Evolutionary conservation across 1,140 invertebrate genomes (phyloP).

Genomic region (Marisa cornuarietis): DNA sequence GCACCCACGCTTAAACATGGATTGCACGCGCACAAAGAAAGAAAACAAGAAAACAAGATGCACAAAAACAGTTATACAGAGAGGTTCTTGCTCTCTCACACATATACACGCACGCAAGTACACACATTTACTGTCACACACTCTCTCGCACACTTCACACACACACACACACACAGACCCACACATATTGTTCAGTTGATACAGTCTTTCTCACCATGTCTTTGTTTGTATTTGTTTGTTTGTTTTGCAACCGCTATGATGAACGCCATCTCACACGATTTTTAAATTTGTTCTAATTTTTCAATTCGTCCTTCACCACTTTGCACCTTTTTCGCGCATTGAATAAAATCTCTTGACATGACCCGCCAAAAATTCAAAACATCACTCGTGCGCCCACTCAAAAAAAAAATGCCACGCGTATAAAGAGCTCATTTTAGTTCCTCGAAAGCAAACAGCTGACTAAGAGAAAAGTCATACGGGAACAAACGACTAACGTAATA

Average conservation of each 20-base stretch:
- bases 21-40: neutral
- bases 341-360: no score
- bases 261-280: neutral
- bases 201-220: neutral
- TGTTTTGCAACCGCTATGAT: neutral
- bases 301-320: neutral
- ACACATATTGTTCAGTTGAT: neutral
- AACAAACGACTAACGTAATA: no score
- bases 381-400: neutral
- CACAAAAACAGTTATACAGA: neutral
- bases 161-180: no score
- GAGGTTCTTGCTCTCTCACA: neutral
- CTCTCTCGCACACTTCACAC: no score
- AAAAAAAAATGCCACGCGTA: no score
- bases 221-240: no score
- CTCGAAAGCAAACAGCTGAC: no score
- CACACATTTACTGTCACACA: constrained; percentile 5
- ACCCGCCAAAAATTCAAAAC: neutral
- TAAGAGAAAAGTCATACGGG: no score
- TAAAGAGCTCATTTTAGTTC: no score
- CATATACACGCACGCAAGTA: no score
- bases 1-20: no score
- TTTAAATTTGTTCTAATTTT: constrained; percentile 1
- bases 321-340: no score
- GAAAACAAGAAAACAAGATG: neutral